Percentiles rank a stretch among this genome's conserved stretches.
phyloP scores from a whole-genome alignment of 2,888 invertebrate genomes.

The Minunthozetes semirufus region DNA sequence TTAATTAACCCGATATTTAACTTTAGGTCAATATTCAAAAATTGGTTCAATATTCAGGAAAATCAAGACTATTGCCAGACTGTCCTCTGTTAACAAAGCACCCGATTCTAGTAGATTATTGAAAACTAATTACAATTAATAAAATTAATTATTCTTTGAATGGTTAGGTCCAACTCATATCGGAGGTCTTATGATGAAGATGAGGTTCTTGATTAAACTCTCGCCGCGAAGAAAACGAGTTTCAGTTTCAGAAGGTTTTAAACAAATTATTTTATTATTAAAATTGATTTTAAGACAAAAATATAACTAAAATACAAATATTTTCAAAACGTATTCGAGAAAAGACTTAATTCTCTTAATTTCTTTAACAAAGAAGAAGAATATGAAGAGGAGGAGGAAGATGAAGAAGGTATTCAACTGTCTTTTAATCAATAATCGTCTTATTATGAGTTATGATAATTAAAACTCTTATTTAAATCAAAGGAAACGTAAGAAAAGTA shows the following conservation, averaged over 20 bases:
- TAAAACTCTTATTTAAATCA: not conserved
- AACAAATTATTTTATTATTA: not conserved
- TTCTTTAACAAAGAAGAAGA: not conserved
- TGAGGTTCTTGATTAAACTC: not conserved
- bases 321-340: too few species aligned
- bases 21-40: too few species aligned
- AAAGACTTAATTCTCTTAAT: not conserved
- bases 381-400: not conserved
- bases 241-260: not conserved
- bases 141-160: not conserved
- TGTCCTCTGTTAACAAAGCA: not conserved
- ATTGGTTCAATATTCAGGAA: constrained; percentile 6
- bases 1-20: too few species aligned
- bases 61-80: constrained; percentile 1
- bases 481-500: not conserved
- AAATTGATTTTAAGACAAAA: not conserved
- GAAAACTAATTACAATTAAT: not conserved
- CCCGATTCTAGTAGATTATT: not conserved
- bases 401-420: not conserved
- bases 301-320: too few species aligned
- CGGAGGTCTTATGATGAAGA: not conserved
- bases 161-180: not conserved
- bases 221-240: not conserved
- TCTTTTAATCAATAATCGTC: too few species aligned
- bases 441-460: not conserved